Evolutionary conservation across 2,888 invertebrate species (phyloP).

Genomic region (Drosophila bunnanda): DNA sequence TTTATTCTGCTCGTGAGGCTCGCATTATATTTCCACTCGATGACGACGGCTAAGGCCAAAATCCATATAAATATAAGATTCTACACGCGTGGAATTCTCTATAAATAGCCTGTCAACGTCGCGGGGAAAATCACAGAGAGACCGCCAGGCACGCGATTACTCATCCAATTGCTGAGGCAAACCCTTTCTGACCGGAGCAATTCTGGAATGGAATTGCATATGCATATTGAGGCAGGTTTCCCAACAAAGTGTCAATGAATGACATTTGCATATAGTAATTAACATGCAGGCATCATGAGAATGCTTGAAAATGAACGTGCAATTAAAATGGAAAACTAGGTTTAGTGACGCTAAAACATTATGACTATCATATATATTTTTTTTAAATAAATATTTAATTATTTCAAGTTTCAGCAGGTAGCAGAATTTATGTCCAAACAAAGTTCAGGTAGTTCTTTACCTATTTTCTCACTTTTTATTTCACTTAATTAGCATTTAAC

Average conservation of each 20-base stretch:
- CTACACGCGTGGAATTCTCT: constrained; percentile 19
- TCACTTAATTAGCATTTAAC: constrained; percentile 4
- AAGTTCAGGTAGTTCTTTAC: neutral
- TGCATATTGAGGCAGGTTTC: constrained; percentile 60
- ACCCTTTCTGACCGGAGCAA: constrained; percentile 19
- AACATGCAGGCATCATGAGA: constrained; percentile 7
- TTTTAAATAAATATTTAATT: neutral
- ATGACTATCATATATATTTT: neutral
- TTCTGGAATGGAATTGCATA: constrained; percentile 1
- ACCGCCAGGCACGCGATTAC: constrained; percentile 12
- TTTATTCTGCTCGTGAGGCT: constrained; percentile 40
- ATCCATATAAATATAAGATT: constrained; percentile 26
- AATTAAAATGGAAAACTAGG: constrained; percentile 9
- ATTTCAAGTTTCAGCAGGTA: neutral
- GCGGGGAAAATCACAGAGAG: constrained; percentile 27
- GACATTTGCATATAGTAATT: constrained; percentile 25
- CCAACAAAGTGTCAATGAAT: constrained; percentile 22
- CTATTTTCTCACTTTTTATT: neutral
- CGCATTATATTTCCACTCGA: constrained; percentile 21
- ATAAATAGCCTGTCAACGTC: constrained; percentile 31
- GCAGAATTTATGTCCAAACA: neutral
- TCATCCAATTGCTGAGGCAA: constrained; percentile 14
- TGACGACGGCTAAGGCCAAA: constrained; percentile 46
- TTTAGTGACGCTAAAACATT: constrained; percentile 1
- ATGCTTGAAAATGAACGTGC: constrained; percentile 6